A percentile compares a stretch with the other conserved stretches of the same genome.
phyloP scores from a whole-genome alignment of 2,113 vertebrate species.

The Zapornia atra region DNA sequence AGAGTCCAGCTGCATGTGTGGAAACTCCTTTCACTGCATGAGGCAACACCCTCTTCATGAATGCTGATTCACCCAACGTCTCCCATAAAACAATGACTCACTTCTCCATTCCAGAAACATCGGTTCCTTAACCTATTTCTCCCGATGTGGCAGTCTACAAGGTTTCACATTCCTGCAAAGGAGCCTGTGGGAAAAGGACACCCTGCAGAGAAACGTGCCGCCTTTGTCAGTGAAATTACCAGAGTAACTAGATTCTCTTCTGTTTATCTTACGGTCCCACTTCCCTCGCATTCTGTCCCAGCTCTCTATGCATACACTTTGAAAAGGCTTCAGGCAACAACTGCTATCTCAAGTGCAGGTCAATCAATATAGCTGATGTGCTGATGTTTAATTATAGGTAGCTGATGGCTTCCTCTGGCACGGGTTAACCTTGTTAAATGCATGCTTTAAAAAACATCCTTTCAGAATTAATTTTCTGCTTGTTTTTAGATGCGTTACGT shows the following conservation, averaged over 20 bases:
- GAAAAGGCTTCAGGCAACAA: conserved; percentile 23
- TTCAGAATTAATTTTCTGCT: conserved; percentile 8
- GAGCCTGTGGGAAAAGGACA: neutral
- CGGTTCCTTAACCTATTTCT: neutral
- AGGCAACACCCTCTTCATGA: neutral
- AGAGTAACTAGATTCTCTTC: neutral
- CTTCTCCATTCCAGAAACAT: neutral
- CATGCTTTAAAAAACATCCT: conserved; percentile 10
- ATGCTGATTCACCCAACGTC: neutral
- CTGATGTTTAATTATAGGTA: conserved; percentile 46
- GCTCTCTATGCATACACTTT: neutral
- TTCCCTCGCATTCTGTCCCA: neutral
- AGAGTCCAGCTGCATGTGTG: neutral
- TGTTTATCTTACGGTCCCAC: neutral
- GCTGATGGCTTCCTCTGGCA: conserved; percentile 3
- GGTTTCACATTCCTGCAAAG: conserved; percentile 6
- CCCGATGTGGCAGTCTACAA: neutral
- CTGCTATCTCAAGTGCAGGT: conserved; percentile 26
- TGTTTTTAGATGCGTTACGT: neutral
- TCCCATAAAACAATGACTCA: neutral
- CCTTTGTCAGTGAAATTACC: neutral
- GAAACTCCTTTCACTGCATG: neutral
- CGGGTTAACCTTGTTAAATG: conserved; percentile 31
- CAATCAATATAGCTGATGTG: neutral
- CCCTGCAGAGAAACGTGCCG: neutral